A percentile compares a stretch with the other conserved stretches of the same genome.
Evolutionary conservation across 2,113 vertebrate species (phyloP).

Genomic region (Onychostruthus taczanowskii): DNA sequence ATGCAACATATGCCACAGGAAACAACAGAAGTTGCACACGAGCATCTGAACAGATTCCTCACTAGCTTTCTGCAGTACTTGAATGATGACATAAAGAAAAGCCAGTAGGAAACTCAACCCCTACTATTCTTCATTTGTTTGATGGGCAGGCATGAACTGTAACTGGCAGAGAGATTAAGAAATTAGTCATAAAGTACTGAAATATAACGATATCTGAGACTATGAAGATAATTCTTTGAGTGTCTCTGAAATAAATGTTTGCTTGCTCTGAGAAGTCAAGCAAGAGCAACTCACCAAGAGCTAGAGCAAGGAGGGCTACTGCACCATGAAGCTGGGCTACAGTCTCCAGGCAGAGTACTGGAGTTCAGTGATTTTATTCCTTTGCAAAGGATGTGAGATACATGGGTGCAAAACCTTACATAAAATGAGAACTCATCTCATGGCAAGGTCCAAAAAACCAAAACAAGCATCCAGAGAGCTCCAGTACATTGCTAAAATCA

Average conservation of each 20-base stretch:
- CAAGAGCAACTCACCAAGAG: background rate
- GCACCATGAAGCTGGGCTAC: background rate
- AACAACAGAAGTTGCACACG: background rate
- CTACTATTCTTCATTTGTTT: background rate
- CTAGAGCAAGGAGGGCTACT: background rate
- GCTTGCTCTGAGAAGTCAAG: background rate
- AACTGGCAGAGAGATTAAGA: background rate
- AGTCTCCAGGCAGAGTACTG: background rate
- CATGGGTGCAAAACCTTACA: background rate
- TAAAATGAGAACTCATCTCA: background rate
- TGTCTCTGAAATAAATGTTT: background rate
- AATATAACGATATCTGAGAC: background rate
- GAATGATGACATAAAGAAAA: background rate
- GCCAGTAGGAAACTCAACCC: background rate
- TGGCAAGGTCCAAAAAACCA: background rate
- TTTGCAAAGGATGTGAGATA: background rate
- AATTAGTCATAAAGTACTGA: background rate
- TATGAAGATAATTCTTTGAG: background rate
- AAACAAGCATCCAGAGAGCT: background rate
- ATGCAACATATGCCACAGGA: background rate
- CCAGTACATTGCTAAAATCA: background rate
- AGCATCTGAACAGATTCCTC: background rate
- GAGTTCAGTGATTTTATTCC: background rate
- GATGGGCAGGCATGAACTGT: background rate
- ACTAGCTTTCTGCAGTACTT: background rate